Evolutionary conservation across 2,113 vertebrate species (phyloP).

Genomic region (Gambusia affinis): DNA sequence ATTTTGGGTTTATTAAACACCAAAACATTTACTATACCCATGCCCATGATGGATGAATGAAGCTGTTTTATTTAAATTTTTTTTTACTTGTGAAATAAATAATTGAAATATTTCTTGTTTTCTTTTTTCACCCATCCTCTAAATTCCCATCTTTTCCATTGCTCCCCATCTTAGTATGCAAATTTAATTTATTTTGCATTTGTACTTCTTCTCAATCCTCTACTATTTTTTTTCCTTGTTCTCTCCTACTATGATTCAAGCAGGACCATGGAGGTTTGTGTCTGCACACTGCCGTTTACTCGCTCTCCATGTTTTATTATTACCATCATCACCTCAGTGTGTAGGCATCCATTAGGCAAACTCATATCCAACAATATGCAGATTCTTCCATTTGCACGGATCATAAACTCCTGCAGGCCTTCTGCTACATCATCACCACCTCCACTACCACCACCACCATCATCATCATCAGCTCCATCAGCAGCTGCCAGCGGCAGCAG

Average conservation of each 20-base stretch:
- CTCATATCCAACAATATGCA: slow-evolving; percentile 78
- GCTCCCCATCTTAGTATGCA: background rate
- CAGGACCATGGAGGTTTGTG: background rate
- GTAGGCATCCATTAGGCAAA: slow-evolving; percentile 77
- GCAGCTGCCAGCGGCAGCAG: slow-evolving; percentile 61
- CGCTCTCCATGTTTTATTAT: slow-evolving; percentile 53
- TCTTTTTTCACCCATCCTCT: too few species aligned
- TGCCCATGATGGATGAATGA: background rate
- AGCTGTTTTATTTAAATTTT: background rate
- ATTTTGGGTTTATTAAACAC: background rate
- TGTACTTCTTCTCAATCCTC: background rate
- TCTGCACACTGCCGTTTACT: slow-evolving; percentile 23
- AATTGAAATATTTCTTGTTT: background rate
- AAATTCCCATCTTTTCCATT: background rate
- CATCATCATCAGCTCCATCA: slow-evolving; percentile 49
- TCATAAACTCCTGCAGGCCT: slow-evolving; percentile 80
- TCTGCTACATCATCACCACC: slow-evolving; percentile 69
- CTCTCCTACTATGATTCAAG: slow-evolving; percentile 1
- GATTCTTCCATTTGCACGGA: slow-evolving; percentile 80
- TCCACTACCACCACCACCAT: slow-evolving; percentile 12
- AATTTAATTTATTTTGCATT: background rate
- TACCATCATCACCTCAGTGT: slow-evolving; percentile 68
- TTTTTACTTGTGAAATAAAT: too few species aligned
- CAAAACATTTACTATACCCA: background rate
- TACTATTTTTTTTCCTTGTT: background rate